Conservation (phyloP, 1,140 invertebrate genomes). For the Drosophila kanapiae region DNA sequence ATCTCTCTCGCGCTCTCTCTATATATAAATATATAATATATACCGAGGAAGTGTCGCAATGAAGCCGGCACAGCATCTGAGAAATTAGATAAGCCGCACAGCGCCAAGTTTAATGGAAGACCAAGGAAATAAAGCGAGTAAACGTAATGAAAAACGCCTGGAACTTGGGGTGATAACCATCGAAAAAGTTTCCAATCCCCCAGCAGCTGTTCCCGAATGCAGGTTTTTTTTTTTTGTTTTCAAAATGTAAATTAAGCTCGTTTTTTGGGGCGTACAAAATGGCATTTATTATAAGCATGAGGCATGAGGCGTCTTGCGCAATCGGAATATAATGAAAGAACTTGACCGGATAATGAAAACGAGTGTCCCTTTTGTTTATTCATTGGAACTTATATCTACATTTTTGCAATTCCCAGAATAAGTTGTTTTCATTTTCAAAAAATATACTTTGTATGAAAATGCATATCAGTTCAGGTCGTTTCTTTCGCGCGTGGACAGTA, state of each 20-base stretch:
- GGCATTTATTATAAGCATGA: not conserved
- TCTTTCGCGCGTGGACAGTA: constrained; percentile 3
- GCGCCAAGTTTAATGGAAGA: not conserved
- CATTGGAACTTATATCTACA: constrained; percentile 11
- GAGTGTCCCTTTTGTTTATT: constrained; percentile 17
- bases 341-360: constrained; percentile 28
- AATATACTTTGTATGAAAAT: not conserved
- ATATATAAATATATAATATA: too few relatives aligned
- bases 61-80: constrained; percentile 5
- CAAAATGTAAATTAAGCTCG: not conserved
- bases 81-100: constrained; percentile 38
- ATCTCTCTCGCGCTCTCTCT: constrained; percentile 9
- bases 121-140: not conserved
- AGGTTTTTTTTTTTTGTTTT: too few relatives aligned
- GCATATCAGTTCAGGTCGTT: too few relatives aligned
- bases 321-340: constrained; percentile 15
- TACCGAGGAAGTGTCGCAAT: constrained; percentile 43
- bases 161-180: constrained; percentile 4
- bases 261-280: not conserved
- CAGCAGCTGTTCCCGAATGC: not conserved
- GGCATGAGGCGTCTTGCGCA: not conserved
- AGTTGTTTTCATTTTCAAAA: constrained; percentile 3
- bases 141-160: not conserved
- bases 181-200: constrained; percentile 8
- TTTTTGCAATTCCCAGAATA: constrained; percentile 25